These are phyloP conservation scores for Drosophila macrospina DNA, from an alignment of 2,888 invertebrate genomes.

Conservation along the genomic window DNA sequence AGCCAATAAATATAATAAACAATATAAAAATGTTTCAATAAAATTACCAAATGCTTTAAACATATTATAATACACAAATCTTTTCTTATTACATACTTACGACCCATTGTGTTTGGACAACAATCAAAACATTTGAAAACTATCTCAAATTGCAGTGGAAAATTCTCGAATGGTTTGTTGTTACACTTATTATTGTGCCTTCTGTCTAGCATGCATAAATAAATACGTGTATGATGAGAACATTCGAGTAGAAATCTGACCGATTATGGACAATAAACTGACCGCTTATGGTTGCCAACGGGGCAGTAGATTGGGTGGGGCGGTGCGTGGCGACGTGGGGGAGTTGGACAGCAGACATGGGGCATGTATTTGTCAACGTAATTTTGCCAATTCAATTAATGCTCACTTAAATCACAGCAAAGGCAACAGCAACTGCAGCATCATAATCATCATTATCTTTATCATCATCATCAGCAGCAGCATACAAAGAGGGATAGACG, in stretches of 20 bases:
- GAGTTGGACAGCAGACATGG: slow-evolving; percentile 25
- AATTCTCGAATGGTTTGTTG: slow-evolving; percentile 51
- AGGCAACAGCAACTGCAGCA: slow-evolving; percentile 27
- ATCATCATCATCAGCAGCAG: slow-evolving; percentile 19
- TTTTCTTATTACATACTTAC: not conserved
- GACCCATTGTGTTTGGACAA: not conserved
- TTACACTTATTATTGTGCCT: slow-evolving; percentile 30
- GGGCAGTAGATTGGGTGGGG: not conserved
- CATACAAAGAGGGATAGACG: slow-evolving; percentile 33
- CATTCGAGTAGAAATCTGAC: slow-evolving; percentile 50
- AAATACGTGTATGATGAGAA: slow-evolving; percentile 48
- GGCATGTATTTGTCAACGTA: slow-evolving; percentile 74
- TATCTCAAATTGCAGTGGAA: slow-evolving; percentile 56
- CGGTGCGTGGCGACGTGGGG: too few relatives aligned
- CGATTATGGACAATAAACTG: slow-evolving; percentile 49
- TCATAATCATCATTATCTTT: slow-evolving; percentile 10
- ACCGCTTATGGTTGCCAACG: not conserved
- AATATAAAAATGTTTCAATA: slow-evolving; percentile 58
- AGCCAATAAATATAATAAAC: slow-evolving; percentile 27
- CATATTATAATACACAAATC: slow-evolving; percentile 15
- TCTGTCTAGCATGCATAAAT: slow-evolving; percentile 56
- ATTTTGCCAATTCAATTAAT: slow-evolving; percentile 81
- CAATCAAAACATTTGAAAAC: slow-evolving; percentile 6
- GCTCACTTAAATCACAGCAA: slow-evolving; percentile 72
- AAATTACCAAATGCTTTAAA: slow-evolving; percentile 61